Evolutionary conservation across 2,797 vertebrate species (phyloP), one percentile per base, ranked within the genome.

Genomic region (Decapterus maruadsi): DNA sequence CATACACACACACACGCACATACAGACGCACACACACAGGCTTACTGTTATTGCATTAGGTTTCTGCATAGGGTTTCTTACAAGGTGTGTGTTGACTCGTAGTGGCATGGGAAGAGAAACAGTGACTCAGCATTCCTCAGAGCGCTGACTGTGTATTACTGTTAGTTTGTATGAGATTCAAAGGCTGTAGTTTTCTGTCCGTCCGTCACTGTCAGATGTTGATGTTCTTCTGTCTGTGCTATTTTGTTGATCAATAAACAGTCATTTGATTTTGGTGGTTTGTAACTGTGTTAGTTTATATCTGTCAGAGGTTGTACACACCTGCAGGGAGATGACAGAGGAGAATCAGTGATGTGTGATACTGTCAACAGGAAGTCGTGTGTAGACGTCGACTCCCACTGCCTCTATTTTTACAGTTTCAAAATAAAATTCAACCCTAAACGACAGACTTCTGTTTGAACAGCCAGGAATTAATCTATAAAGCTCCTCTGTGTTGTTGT

Each of bases 241-340:
- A 93, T 84, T 90, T 90, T 93, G 92, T 96, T 96, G 94, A 94
- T 96, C 95, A 96, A 94, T 94, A 97, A 97, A 96, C 92, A 59
- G 56, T 91, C 95, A 95, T 96, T 97, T 96, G 96, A 95, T 96
- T 97, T 97, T 96, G 95, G 87, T 84, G 85, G 82, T 89, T 91
- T 72, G 85, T 91, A 82, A 74, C 73, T 77, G 79, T 87, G 76
- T 77, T 80, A 80, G 75, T 71, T 63, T 74, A 51, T 50, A 34
- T 20, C 31, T 65, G 51, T 71, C 43, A 68, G 36, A 60, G 13
- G 54, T 53, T 38, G 22, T 48, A 26, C 74, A 11, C 46, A 54
- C 60, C 60, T 54, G 50, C 36, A 57, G 55, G 51, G 34, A 58
- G 43, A 58, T 26, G 9, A 45, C 8, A 9, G 22, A 55, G 13